Evolutionary conservation across 2,797 vertebrate species (phyloP), one percentile per base, ranked within the genome.

Genomic region (Propithecus perrieri): DNA sequence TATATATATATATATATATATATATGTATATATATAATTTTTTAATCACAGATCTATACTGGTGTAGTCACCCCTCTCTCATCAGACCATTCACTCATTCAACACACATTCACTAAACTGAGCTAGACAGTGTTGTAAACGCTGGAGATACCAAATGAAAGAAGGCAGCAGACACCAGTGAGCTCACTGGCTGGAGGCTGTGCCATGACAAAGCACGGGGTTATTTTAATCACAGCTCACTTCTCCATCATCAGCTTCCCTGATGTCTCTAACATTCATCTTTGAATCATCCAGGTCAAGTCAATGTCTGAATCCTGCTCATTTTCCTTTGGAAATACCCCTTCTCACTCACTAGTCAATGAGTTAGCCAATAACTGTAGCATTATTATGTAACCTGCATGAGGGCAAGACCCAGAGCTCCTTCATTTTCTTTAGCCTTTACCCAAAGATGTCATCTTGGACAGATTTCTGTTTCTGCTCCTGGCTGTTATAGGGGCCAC

Each of bases 201-300:
- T 48, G 72, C 55, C 59, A 14, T 38, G 92, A 85, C 55, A 35
- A 84, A 90, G n/a, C 26, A 4, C 1, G 28, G 38, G 43, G 15
- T 43, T 46, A 41, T 78, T 76, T 67, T 85, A 15, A 55, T 46
- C 74, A 91, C 38, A 85, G n/a, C 59, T 74, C 3, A 0, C 26
- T 78, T 75, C 33, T 83, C 87, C 67, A 30, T 65, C 85, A 83
- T 4, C 93, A 55, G 4, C 28, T 61, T 78, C 18, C 71, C 33
- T 46, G 55, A 85, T 59, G n/a, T 84, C 59, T 55, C 41, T 72
- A 50, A 53, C 87, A 93, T n/a, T 95, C 76, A 69, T 85, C 92
- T 94, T 90, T 94, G 94, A 92, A 55, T 79, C 96, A 87, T 57
- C 38, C 50, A 26, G 80, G 30, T 67, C 72, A 57, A 78, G 50